Percentiles rank a stretch among this genome's conserved stretches.
These are phyloP conservation scores for Urocolius indicus DNA, from an alignment of 2,113 vertebrate species.

Conservation along the genomic window DNA sequence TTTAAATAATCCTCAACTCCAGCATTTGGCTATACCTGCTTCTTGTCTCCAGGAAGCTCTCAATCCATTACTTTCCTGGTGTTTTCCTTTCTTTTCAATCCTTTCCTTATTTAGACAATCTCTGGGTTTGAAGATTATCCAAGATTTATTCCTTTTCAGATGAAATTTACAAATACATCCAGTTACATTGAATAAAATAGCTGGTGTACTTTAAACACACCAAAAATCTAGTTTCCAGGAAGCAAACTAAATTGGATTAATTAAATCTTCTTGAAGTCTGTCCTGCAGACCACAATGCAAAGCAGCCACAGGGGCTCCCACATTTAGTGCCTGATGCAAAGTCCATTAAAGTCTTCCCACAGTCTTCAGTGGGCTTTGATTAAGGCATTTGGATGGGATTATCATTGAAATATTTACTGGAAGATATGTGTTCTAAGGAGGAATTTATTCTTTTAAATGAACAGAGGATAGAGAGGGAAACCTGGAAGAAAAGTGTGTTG, in stretches of 20 bases:
- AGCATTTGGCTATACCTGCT: constrained; percentile 65
- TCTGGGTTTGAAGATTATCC: constrained; percentile 32
- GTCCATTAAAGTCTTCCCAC: neutral
- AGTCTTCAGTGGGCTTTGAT: neutral
- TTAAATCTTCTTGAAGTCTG: neutral
- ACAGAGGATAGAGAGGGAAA: neutral
- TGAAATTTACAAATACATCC: constrained; percentile 43
- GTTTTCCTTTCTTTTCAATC: constrained; percentile 60
- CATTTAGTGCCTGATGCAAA: neutral
- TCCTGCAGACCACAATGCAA: neutral
- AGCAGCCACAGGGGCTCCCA: neutral
- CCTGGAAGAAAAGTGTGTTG: neutral
- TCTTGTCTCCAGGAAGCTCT: constrained; percentile 65
- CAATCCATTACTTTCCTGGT: constrained; percentile 56
- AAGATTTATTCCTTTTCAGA: constrained; percentile 45
- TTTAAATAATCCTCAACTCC: constrained; percentile 63
- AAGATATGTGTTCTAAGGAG: neutral
- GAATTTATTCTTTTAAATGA: neutral
- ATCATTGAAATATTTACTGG: neutral
- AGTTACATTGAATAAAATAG: constrained; percentile 29
- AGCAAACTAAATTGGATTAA: neutral
- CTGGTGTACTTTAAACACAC: constrained; percentile 50
- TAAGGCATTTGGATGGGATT: neutral
- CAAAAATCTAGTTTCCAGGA: constrained; percentile 34
- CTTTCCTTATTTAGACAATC: constrained; percentile 71